Evolutionary conservation across 2,113 vertebrate genomes (phyloP).

Genomic region (Lamprotornis superbus): DNA sequence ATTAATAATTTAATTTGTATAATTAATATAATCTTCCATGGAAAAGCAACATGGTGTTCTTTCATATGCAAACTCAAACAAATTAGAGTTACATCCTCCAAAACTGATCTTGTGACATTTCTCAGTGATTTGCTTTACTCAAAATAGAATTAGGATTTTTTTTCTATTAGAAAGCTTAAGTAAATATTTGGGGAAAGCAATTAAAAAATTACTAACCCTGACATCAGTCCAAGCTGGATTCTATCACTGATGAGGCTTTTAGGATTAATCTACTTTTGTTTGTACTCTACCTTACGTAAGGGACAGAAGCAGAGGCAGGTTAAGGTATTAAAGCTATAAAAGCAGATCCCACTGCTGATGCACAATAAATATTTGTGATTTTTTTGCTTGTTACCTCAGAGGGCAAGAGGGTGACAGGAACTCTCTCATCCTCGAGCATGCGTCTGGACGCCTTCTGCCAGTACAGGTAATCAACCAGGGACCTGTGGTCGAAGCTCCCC

Average conservation of each 20-base stretch:
- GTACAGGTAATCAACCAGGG: constrained; percentile 90
- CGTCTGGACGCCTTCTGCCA: constrained; percentile 93
- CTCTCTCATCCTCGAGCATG: constrained; percentile 89
- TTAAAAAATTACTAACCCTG: background rate
- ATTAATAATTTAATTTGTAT: background rate
- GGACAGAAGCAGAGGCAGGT: background rate
- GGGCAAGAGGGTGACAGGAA: constrained; percentile 85
- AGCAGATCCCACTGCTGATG: background rate
- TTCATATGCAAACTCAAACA: background rate
- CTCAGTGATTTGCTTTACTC: background rate
- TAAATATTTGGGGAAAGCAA: background rate
- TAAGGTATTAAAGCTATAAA: background rate
- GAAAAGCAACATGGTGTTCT: background rate
- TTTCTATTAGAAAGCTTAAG: background rate
- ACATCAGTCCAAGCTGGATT: background rate
- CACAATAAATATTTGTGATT: background rate
- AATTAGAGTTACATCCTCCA: background rate
- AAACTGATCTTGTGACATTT: background rate
- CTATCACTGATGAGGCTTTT: background rate
- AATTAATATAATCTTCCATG: background rate
- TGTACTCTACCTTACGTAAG: rapidly evolving
- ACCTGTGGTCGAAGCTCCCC: constrained; percentile 89
- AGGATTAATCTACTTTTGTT: background rate
- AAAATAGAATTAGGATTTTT: background rate
- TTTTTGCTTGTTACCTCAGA: constrained; percentile 77